These are phyloP conservation scores for Peromyscus melanophrys DNA, from an alignment of 2,797 vertebrate genomes.

Conservation along the genomic window DNA sequence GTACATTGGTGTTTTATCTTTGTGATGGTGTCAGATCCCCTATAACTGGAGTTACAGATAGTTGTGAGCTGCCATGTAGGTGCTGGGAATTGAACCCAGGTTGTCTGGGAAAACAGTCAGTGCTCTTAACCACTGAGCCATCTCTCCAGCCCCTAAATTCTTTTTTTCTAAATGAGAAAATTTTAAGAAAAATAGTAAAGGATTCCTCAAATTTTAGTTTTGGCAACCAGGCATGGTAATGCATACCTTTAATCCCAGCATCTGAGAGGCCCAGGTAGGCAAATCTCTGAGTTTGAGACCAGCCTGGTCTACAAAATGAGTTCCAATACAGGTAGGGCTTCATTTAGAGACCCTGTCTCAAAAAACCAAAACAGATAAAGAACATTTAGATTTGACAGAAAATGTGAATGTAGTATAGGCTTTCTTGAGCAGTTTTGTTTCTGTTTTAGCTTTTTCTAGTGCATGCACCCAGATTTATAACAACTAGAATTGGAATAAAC, in stretches of 20 bases:
- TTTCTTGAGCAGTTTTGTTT: not conserved
- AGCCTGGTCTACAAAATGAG: not conserved
- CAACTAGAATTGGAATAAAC: not conserved
- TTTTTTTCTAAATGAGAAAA: conserved; percentile 9
- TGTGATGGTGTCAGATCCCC: not conserved
- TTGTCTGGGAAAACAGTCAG: not conserved
- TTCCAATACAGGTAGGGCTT: not conserved
- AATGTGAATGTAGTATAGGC: not conserved
- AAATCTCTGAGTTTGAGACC: not conserved
- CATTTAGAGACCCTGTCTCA: not conserved
- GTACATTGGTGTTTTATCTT: not conserved
- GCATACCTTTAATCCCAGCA: not conserved
- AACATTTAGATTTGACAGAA: not conserved
- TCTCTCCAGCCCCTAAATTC: too few relatives aligned
- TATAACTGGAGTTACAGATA: not conserved
- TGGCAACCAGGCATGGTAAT: not conserved
- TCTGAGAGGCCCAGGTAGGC: not conserved
- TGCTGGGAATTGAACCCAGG: too few relatives aligned
- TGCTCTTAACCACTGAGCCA: too few relatives aligned
- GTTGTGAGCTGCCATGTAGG: not conserved
- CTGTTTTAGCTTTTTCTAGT: not conserved
- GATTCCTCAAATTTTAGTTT: not conserved
- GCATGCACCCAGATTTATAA: too few relatives aligned
- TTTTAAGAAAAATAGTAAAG: not conserved
- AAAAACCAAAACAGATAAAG: not conserved